These are phyloP conservation scores for Lepidurus couesii DNA, from an alignment of 1,140 invertebrate genomes.

Conservation along the genomic window DNA sequence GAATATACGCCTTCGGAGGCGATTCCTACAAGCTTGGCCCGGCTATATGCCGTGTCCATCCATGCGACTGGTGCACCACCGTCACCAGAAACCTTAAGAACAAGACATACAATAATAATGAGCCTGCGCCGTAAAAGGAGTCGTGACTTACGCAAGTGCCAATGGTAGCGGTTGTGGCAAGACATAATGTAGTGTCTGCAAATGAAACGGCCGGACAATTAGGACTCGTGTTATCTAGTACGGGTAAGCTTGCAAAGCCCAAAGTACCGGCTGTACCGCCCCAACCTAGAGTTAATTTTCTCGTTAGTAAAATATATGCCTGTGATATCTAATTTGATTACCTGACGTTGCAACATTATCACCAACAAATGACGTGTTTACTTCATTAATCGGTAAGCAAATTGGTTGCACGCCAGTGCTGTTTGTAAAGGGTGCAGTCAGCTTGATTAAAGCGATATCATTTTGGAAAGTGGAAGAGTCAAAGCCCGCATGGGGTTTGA, in stretches of 20 bases:
- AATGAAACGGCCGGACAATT: neutral
- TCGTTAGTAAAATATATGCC: neutral
- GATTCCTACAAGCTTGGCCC: neutral
- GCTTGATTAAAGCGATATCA: neutral
- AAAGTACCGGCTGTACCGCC: neutral
- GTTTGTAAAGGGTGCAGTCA: neutral
- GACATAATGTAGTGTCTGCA: neutral
- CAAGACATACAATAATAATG: neutral
- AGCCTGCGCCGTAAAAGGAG: neutral
- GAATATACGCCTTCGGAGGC: neutral
- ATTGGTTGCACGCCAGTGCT: neutral
- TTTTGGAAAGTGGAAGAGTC: neutral
- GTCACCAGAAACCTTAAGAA: neutral
- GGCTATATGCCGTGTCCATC: neutral
- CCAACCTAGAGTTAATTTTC: neutral
- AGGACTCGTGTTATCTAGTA: neutral
- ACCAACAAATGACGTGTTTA: neutral
- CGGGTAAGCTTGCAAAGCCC: neutral
- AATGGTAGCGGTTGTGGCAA: accelerated
- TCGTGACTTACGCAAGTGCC: neutral
- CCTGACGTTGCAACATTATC: neutral
- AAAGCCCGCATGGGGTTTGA: neutral
- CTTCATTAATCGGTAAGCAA: neutral
- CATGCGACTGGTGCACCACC: neutral
- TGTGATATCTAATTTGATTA: neutral